These are phyloP conservation scores for Nycticebus coucang DNA, from an alignment of 2,113 vertebrate genomes.

Conservation along the genomic window DNA sequence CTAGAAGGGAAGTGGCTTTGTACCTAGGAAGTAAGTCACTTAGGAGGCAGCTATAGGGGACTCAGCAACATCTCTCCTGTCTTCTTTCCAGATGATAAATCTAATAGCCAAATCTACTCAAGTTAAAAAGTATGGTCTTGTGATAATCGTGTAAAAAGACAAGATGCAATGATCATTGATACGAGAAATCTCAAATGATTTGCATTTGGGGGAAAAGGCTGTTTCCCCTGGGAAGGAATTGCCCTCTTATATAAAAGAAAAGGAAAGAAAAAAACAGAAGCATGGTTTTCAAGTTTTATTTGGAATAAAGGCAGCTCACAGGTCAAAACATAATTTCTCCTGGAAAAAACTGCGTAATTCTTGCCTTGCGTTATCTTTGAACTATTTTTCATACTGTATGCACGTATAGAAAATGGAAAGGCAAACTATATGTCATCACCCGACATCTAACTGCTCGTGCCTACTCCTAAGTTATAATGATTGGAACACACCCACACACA, in stretches of 20 bases:
- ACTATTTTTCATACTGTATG: not conserved
- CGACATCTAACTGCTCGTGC: not conserved
- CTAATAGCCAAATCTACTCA: constrained; percentile 56
- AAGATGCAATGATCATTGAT: not conserved
- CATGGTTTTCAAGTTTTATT: not conserved
- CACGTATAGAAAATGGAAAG: not conserved
- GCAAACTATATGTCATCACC: not conserved
- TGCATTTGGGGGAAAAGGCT: not conserved
- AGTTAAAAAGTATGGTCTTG: not conserved
- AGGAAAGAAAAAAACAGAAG: not conserved
- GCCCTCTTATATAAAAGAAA: not conserved
- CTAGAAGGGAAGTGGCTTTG: not conserved
- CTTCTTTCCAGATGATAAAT: constrained; percentile 49
- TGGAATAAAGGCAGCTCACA: constrained; percentile 34
- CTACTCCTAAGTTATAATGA: not conserved
- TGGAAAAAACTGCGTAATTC: not conserved
- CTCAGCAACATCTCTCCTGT: not conserved
- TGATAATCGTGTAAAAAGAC: not conserved
- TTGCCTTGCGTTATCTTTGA: not conserved
- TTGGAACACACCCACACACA: not conserved
- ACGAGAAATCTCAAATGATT: not conserved
- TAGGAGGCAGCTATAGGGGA: not conserved
- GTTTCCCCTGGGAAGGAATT: constrained; percentile 42
- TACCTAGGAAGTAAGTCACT: not conserved
- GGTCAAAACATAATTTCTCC: not conserved